Evolutionary conservation across 2,113 vertebrate genomes (phyloP).

Genomic region (Tringa solitaria): DNA sequence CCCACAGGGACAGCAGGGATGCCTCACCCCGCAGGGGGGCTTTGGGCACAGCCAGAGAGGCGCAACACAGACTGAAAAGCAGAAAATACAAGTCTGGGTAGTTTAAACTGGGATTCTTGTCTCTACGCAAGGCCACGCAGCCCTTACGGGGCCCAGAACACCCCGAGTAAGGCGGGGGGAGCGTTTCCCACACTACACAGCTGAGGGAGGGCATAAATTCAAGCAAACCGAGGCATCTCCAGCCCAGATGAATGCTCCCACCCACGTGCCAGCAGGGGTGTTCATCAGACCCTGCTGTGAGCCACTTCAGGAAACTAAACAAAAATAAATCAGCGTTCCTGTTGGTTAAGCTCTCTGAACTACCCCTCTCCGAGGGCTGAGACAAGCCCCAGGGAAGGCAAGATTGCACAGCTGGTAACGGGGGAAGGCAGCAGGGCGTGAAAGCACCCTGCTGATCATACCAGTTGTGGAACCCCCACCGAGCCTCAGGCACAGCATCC

Average conservation of each 20-base stretch:
- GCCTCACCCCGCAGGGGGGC: not conserved
- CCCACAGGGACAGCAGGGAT: not conserved
- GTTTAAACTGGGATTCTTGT: not conserved
- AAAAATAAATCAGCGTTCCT: not conserved
- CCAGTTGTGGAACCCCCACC: not conserved
- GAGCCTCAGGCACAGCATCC: not conserved
- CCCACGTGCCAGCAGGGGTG: not conserved
- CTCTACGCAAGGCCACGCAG: not conserved
- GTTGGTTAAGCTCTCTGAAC: not conserved
- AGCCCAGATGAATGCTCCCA: not conserved
- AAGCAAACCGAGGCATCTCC: not conserved
- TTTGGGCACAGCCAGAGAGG: not conserved
- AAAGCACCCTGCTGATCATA: not conserved
- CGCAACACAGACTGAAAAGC: not conserved
- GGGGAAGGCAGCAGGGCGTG: not conserved
- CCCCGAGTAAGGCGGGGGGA: fast-evolving
- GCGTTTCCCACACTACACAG: not conserved
- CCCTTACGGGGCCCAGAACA: not conserved
- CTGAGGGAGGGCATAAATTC: not conserved
- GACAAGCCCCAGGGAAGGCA: not conserved
- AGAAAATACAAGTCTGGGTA: not conserved
- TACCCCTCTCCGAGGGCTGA: not conserved
- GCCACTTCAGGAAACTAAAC: not conserved
- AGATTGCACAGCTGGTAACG: not conserved
- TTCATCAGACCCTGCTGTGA: not conserved